Evolutionary conservation across 1,140 invertebrate genomes (phyloP), one percentile per base, ranked within the genome.

Genomic region (Pollicipes pollicipes): DNA sequence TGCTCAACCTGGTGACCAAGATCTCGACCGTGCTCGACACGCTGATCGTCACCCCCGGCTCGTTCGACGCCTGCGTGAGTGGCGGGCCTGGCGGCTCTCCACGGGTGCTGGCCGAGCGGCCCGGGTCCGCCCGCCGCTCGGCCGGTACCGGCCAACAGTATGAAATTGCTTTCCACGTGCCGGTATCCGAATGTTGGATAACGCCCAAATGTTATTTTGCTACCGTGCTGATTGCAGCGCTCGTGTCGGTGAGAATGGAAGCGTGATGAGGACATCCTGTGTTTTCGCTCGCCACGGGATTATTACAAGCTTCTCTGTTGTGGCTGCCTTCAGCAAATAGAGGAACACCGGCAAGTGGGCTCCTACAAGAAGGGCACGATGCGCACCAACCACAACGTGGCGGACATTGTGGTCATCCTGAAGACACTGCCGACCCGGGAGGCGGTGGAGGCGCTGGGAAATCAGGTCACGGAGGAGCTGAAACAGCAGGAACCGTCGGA

Each of bases 351-450:
- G 24, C 92, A 95, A 82, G 94, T 98, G 68, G 96, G 96, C 0
- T 95, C 95, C 0, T 97, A 95, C 77, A 98, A 98, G 79, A 98
- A 98, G 80, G 95, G 95, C 0, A 98, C 95, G 17, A 97, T 98
- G 89, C 86, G 97, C 76, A 88, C 91, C 10, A 93, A 93, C 0
- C 90, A 95, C 77, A 96, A 95, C 79, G 87, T 95, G 0, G 96
- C 95, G 28, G 95, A 98, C 79, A 89, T 98, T 75, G 95, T 98
- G 6, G 93, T 98, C 17, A 96, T 98, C 75, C 83, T 99, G n/a
- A 98, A 98, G 83, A 97, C 95, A 0, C 79, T 98, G 66, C 97
- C 97, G 1, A 97, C 95, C 24, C 91, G 91, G 78, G 95, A 97
- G 77, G 91, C 94, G 8, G 91, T 97, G 0, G 90, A 94, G 78